phyloP scores from a whole-genome alignment of 2,113 vertebrate species.

The Euleptes europaea region DNA sequence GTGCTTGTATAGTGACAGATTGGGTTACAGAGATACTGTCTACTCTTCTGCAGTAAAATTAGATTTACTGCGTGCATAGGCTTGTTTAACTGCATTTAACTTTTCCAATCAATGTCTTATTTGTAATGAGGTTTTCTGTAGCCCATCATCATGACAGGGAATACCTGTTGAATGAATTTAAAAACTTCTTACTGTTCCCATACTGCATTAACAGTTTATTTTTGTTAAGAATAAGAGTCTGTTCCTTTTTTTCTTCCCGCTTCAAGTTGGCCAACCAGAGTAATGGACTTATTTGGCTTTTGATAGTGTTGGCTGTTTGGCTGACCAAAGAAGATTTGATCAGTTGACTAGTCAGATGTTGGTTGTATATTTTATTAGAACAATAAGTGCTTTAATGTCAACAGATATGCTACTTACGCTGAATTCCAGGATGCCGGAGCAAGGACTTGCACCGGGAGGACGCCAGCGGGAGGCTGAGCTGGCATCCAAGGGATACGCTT shows the following conservation, averaged over 20 bases:
- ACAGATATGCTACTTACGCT: too few species aligned
- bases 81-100: not conserved
- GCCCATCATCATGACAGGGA: not conserved
- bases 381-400: too few species aligned
- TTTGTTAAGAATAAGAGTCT: not conserved
- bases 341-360: too few species aligned
- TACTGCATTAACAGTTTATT: not conserved
- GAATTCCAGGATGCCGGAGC: too few species aligned
- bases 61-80: not conserved
- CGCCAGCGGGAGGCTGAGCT: too few species aligned
- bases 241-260: not conserved
- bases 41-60: constrained; percentile 26
- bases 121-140: constrained; percentile 2
- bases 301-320: too few species aligned
- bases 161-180: not conserved
- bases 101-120: not conserved
- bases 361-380: too few species aligned
- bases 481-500: too few species aligned
- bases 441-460: too few species aligned
- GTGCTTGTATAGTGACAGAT: not conserved
- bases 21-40: constrained; percentile 1
- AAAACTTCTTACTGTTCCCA: not conserved
- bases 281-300: not conserved
- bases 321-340: too few species aligned
- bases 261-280: not conserved